phyloP scores from a whole-genome alignment of 2,888 invertebrate species.

The Abscondita cerata region DNA sequence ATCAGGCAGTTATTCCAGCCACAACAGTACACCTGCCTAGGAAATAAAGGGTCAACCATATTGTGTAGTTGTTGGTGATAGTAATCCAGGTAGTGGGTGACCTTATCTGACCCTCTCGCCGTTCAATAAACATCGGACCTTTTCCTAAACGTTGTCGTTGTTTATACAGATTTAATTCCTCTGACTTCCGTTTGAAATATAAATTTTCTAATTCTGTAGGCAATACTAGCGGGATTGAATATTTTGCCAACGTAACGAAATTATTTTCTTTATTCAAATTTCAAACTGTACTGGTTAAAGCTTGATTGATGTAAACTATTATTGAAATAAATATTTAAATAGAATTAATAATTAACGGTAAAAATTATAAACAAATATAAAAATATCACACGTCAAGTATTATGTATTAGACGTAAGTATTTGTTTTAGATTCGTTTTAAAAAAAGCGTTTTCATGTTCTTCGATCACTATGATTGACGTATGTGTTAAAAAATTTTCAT shows the following conservation, averaged over 20 bases:
- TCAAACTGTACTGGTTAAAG: no score
- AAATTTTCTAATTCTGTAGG: conserved; percentile 18
- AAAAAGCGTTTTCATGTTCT: background rate
- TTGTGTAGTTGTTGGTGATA: conserved; percentile 29
- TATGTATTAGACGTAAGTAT: no score
- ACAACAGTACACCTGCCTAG: conserved; percentile 25
- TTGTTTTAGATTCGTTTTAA: background rate
- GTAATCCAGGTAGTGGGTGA: conserved; percentile 34
- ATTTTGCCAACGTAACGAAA: no score
- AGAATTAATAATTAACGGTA: background rate
- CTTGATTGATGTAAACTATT: no score
- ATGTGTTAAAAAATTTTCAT: background rate
- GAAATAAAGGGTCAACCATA: conserved; percentile 34
- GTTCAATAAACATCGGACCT: conserved; percentile 22
- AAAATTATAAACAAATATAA: no score
- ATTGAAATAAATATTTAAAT: no score
- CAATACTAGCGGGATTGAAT: no score
- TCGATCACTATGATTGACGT: background rate
- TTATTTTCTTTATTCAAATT: no score
- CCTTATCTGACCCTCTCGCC: conserved; percentile 23
- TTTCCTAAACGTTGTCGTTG: conserved; percentile 19
- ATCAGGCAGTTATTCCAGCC: conserved; percentile 25
- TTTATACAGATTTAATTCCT: conserved; percentile 23
- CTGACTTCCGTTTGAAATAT: conserved; percentile 11
- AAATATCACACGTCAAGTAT: no score